Percentiles rank a stretch among this genome's conserved stretches.
Evolutionary conservation across 2,888 invertebrate species (phyloP).

Genomic region (Dilophus febrilis): DNA sequence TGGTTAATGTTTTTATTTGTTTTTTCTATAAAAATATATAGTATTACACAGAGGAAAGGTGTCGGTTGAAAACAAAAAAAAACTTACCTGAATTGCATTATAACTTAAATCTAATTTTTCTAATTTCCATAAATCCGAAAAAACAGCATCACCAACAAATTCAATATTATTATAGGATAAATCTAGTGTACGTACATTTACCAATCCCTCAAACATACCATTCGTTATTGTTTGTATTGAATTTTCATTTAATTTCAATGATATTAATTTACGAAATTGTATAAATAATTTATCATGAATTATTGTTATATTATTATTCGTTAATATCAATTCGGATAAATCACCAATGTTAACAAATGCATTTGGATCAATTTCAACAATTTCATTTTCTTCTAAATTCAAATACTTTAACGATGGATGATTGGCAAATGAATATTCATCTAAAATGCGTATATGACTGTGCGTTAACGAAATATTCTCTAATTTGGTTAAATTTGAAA

Average conservation of each 20-base stretch:
- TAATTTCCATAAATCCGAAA: conserved; percentile 59
- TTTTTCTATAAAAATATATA: too few relatives aligned
- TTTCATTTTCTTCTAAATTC: conserved; percentile 58
- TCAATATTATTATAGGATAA: conserved; percentile 56
- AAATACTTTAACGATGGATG: conserved; percentile 50
- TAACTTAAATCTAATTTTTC: conserved; percentile 52
- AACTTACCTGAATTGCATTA: conserved; percentile 42
- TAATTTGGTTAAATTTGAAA: conserved; percentile 53
- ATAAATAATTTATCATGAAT: conserved; percentile 73
- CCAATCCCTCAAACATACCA: conserved; percentile 61
- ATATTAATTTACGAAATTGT: conserved; percentile 53
- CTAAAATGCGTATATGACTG: conserved; percentile 50
- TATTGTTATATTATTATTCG: conserved; percentile 69
- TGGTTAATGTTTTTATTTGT: too few relatives aligned
- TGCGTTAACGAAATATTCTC: conserved; percentile 47
- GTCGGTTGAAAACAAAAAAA: conserved; percentile 1
- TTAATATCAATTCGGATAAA: conserved; percentile 57
- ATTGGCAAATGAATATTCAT: conserved; percentile 53
- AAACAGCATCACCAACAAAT: conserved; percentile 62
- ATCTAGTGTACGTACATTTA: conserved; percentile 54
- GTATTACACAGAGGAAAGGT: too few relatives aligned
- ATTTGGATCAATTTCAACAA: conserved; percentile 52
- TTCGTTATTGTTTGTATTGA: conserved; percentile 56
- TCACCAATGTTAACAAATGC: conserved; percentile 58
- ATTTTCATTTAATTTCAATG: conserved; percentile 65